These are phyloP conservation scores for Pachycephala philippinensis DNA, from an alignment of 2,113 vertebrate species.

Conservation along the genomic window DNA sequence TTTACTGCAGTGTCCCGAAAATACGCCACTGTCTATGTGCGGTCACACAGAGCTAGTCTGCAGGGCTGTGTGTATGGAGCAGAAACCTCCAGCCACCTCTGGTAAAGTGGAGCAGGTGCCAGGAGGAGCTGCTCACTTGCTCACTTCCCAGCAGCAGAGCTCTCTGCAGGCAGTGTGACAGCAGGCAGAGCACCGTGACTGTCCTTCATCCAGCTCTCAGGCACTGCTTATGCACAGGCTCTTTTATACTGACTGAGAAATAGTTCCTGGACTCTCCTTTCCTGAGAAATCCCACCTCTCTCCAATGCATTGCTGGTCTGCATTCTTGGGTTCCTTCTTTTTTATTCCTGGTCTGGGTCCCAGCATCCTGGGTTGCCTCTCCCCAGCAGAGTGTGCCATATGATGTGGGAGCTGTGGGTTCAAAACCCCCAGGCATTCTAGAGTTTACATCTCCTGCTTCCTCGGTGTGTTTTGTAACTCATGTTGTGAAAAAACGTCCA, in stretches of 20 bases:
- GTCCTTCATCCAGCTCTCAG: not conserved
- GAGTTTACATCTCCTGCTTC: not conserved
- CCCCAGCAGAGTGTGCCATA: not conserved
- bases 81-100: not conserved
- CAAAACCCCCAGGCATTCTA: not conserved
- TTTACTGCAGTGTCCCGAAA: not conserved
- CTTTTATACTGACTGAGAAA: rapidly evolving
- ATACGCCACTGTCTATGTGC: rapidly evolving
- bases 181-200: not conserved
- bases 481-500: not conserved
- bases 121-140: not conserved
- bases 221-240: not conserved
- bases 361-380: not conserved
- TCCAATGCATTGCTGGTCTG: not conserved
- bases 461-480: not conserved
- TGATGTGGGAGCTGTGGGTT: not conserved
- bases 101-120: not conserved
- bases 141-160: not conserved
- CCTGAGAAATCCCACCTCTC: not conserved
- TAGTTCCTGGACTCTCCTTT: not conserved
- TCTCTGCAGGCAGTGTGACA: not conserved
- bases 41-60: not conserved
- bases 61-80: not conserved
- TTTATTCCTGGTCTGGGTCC: not conserved
- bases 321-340: not conserved